These are phyloP conservation scores for Elegia similella DNA, from an alignment of 2,888 invertebrate species.

Conservation along the genomic window DNA sequence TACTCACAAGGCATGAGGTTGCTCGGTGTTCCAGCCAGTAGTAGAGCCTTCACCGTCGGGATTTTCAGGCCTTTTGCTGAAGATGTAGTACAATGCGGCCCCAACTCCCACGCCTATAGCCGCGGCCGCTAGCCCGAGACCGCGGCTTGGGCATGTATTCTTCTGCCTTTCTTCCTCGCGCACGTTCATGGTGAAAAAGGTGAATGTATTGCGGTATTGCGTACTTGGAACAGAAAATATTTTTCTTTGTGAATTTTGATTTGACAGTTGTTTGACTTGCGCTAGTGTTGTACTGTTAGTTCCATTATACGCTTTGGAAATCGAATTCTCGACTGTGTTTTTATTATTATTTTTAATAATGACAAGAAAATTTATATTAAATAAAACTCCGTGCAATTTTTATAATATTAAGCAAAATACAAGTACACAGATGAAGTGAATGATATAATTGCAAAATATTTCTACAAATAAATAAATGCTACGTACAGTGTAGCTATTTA, in stretches of 20 bases:
- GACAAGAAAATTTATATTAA: too few relatives aligned
- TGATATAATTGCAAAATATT: neutral
- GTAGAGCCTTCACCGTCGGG: conserved; percentile 56
- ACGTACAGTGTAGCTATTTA: neutral
- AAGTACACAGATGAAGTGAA: too few relatives aligned
- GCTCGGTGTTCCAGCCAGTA: conserved; percentile 49
- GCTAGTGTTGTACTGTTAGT: neutral
- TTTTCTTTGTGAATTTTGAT: conserved; percentile 20
- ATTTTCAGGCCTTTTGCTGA: conserved; percentile 56
- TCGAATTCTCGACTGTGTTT: neutral
- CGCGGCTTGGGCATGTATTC: conserved; percentile 57
- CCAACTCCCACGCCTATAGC: conserved; percentile 72
- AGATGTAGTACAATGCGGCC: conserved; percentile 70
- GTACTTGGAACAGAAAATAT: conserved; percentile 20
- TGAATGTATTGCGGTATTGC: conserved; percentile 16
- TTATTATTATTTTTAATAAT: too few relatives aligned
- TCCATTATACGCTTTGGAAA: neutral
- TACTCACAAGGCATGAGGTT: conserved; percentile 50
- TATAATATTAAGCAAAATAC: too few relatives aligned
- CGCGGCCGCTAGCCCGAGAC: conserved; percentile 64
- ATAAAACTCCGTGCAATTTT: too few relatives aligned
- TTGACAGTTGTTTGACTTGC: conserved; percentile 15
- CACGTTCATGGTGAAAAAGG: conserved; percentile 52
- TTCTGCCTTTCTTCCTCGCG: conserved; percentile 62
- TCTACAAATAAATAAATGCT: neutral